Conservation (phyloP, 2,888 invertebrate species). For the Tanytarsus gracilentus region DNA sequence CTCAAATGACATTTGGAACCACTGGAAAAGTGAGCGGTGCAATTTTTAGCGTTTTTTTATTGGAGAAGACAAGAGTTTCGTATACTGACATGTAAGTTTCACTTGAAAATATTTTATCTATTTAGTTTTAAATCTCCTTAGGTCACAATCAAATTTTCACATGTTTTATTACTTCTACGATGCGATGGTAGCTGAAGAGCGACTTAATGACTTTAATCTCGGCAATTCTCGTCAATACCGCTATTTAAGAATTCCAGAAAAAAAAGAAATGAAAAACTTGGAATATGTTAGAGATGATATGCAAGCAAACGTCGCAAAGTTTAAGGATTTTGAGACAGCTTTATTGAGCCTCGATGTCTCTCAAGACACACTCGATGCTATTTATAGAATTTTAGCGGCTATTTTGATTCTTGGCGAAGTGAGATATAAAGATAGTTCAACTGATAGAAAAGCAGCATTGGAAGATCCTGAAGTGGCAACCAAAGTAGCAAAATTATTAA, state of each 20-base stretch:
- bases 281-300: constrained; percentile 58
- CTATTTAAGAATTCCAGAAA: constrained; percentile 58
- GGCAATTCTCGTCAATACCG: constrained; percentile 61
- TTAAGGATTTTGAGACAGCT: constrained; percentile 54
- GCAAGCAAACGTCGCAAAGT: constrained; percentile 54
- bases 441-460: constrained; percentile 55
- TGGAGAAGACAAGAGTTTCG: constrained; percentile 84
- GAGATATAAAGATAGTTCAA: constrained; percentile 58
- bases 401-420: constrained; percentile 73
- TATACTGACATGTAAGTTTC: constrained; percentile 59
- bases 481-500: constrained; percentile 63
- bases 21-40: constrained; percentile 85
- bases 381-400: constrained; percentile 63
- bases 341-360: constrained; percentile 61
- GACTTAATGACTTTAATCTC: constrained; percentile 57
- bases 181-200: constrained; percentile 60
- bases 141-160: constrained; percentile 81
- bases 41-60: constrained; percentile 72
- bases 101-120: not conserved
- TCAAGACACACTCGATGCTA: constrained; percentile 57
- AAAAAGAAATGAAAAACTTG: constrained; percentile 47
- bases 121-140: constrained; percentile 46
- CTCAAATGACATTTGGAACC: constrained; percentile 72
- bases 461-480: constrained; percentile 62
- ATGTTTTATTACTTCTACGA: constrained; percentile 86